Conservation (phyloP, 1,140 invertebrate genomes). For the Magallana angulata region DNA sequence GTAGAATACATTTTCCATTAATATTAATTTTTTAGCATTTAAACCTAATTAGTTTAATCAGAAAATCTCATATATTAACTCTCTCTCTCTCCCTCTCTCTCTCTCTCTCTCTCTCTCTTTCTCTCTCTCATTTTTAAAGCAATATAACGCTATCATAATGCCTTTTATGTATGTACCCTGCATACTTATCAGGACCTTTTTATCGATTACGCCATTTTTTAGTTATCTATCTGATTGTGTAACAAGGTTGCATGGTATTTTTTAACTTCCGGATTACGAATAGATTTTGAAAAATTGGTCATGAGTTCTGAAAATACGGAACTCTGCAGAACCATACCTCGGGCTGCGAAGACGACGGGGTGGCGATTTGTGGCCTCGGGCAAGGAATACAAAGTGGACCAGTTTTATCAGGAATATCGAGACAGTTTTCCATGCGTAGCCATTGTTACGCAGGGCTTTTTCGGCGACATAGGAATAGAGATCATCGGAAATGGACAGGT, state of each 20-base stretch:
- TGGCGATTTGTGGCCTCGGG: background rate
- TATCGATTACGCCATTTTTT: too few species aligned
- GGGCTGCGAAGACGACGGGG: background rate
- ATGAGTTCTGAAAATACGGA: background rate
- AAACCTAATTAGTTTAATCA: too few species aligned
- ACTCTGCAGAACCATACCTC: background rate
- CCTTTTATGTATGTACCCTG: too few species aligned
- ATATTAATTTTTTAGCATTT: too few species aligned
- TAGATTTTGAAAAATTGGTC: background rate
- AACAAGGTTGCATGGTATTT: background rate
- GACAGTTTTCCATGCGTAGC: background rate
- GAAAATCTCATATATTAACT: too few species aligned
- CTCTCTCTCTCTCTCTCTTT: too few species aligned
- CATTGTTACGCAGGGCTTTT: constrained; percentile 22
- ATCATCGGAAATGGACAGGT: constrained; percentile 20
- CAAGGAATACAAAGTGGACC: constrained; percentile 5
- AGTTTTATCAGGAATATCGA: background rate
- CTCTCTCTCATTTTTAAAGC: too few species aligned
- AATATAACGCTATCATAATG: too few species aligned
- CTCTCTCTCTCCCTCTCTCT: too few species aligned
- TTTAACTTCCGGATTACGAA: background rate
- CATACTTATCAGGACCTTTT: too few species aligned
- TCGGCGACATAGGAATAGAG: constrained; percentile 31
- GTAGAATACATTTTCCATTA: too few species aligned
- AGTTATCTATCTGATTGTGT: too few species aligned